Evolutionary conservation across 2,888 invertebrate species (phyloP).

Genomic region (Aspidiotus destructor): DNA sequence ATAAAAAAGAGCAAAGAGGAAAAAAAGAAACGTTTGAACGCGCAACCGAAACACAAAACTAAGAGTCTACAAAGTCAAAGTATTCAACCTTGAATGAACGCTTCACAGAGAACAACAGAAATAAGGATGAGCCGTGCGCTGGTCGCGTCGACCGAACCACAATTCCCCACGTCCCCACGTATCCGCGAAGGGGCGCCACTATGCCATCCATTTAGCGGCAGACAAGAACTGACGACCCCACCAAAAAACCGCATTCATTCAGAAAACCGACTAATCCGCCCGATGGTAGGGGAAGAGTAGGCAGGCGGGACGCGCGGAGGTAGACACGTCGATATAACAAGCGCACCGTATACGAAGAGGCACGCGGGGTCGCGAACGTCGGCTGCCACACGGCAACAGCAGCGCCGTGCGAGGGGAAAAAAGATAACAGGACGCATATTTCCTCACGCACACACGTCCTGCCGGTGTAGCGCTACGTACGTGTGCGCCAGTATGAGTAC

Average conservation of each 20-base stretch:
- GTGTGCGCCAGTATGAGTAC: constrained; percentile 13
- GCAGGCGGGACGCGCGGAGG: neutral
- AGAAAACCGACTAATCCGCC: constrained; percentile 25
- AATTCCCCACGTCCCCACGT: constrained; percentile 21
- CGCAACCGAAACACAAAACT: constrained; percentile 18
- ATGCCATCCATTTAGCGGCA: constrained; percentile 19
- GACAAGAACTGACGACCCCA: constrained; percentile 24
- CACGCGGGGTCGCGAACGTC: neutral
- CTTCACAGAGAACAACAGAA: constrained; percentile 26
- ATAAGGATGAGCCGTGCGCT: constrained; percentile 26
- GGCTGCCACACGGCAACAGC: neutral
- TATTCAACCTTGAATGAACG: constrained; percentile 29
- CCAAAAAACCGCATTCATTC: constrained; percentile 30
- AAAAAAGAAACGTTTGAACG: neutral
- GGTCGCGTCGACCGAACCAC: constrained; percentile 29
- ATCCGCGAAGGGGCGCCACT: constrained; percentile 25
- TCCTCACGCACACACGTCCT: constrained; percentile 25
- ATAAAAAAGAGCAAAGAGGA: neutral
- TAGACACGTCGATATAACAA: constrained; percentile 2
- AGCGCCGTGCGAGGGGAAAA: constrained; percentile 15
- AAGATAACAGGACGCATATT: constrained; percentile 30
- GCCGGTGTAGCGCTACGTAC: neutral
- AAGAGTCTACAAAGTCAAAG: constrained; percentile 26
- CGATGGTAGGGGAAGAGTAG: constrained; percentile 21
- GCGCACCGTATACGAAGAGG: neutral